Evolutionary conservation across 2,113 vertebrate genomes (phyloP), one percentile per base, ranked within the genome.

Genomic region (Galeopterus variegatus): DNA sequence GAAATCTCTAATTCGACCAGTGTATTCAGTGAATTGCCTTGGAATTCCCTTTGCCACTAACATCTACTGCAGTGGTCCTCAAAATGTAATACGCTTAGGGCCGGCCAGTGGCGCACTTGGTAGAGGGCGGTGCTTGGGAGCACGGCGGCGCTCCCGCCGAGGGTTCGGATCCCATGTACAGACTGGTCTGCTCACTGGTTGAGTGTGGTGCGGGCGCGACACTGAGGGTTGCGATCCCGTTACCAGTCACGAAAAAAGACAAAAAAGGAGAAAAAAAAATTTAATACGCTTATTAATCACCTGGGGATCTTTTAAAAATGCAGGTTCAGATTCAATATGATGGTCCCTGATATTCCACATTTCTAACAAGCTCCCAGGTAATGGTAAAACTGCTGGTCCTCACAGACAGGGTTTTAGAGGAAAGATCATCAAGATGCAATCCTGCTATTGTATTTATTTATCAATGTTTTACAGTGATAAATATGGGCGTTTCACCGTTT

Each of bases 21-120:
- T 75, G 84, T 75, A 92, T 76, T 94, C 75, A 92, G 31, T 77
- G 28, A 97, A 88, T 81, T 82, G 5, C 19, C 28, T 91, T n/a
- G 24, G 58, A 81, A 41, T 86, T 93, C 52, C 28, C 76, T 86
- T 96, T 77, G 24, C 28, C 94, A 92, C 31, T 88, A 79, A 90
- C 14, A 77, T 72, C 17, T 18, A 90, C 67, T 88, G 26, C 8
- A 82, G 1, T 24, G 17, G 10, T 91, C 93, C 76, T 85, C 90
- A 90, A 93, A 97, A n/a, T n/a, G n/a, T n/a, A n/a, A n/a, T n/a
- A n/a, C n/a, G n/a, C n/a, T n/a, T n/a, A n/a, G n/a, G n/a, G n/a
- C n/a, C n/a, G n/a, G n/a, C n/a, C n/a, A n/a, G n/a, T n/a, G n/a
- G n/a, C n/a, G n/a, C n/a, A n/a, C n/a, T n/a, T n/a, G n/a, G n/a